Evolutionary conservation across 2,797 vertebrate genomes (phyloP).

Genomic region (Oreortyx pictus): DNA sequence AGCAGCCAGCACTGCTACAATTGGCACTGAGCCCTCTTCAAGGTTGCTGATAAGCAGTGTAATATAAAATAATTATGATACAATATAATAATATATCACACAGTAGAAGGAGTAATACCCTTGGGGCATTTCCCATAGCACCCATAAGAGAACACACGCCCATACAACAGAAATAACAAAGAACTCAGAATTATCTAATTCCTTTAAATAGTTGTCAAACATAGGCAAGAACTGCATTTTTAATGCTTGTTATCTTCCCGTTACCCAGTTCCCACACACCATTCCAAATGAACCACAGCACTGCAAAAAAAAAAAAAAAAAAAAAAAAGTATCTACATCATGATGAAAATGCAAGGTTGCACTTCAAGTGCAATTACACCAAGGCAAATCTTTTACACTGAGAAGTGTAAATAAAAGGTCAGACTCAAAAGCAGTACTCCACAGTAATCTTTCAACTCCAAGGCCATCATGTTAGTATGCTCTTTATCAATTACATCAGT

Average conservation of each 20-base stretch:
- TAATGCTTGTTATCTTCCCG: background rate
- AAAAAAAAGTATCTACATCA: background rate
- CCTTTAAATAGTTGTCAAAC: background rate
- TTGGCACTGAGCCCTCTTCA: slow-evolving; percentile 6
- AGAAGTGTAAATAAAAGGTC: background rate
- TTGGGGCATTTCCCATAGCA: background rate
- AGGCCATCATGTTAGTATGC: background rate
- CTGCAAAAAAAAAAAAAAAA: background rate
- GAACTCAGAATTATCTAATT: background rate
- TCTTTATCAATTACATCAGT: background rate
- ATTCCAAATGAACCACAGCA: background rate
- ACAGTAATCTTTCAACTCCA: background rate
- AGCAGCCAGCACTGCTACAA: background rate
- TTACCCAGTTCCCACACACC: accelerated
- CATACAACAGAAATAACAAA: background rate
- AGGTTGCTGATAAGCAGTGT: background rate
- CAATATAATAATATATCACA: background rate
- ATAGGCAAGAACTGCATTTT: background rate
- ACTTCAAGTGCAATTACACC: background rate
- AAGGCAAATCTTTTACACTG: background rate
- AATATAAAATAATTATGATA: background rate
- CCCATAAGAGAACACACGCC: background rate
- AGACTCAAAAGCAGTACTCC: background rate
- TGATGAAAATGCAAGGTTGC: background rate
- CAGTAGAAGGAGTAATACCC: background rate